Evolutionary conservation across 2,797 vertebrate species (phyloP), one percentile per base, ranked within the genome.

Genomic region (Spondyliosoma cantharus): DNA sequence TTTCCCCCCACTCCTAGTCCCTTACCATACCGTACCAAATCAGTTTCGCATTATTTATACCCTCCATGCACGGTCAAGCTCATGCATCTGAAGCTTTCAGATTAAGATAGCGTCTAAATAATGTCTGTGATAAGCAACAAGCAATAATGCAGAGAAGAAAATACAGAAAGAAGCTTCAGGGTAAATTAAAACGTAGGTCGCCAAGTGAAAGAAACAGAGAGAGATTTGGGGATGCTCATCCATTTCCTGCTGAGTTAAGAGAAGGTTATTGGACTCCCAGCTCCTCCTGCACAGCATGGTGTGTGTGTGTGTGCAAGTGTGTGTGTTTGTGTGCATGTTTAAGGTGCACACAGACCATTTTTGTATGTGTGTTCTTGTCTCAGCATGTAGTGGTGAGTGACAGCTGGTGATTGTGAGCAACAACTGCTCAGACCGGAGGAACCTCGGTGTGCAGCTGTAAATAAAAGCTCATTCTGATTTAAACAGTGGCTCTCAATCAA

Each of bases 401-500:
- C 92, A 93, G 89, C 88, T 91, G 90, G 88, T 92, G 91, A 91
- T 91, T 91, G 90, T 86, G 58, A 86, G 86, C 79, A 82, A 72
- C 83, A 84, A 86, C 89, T 81, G 78, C 67, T 90, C 72, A 50
- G 85, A 82, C 75, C 54, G 29, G 69, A 79, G 84, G 72, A 86
- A 66, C 81, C 91, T 87, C 64, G 17, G 73, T 43, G 89, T 89
- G 88, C 84, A 62, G 86, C 82, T 76, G 85, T 87, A 88, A 91
- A 85, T 88, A 90, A 93, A 87, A 75, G 73, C 84, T 81, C 49
- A 52, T 84, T 89, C 76, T 83, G 86, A 91, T 91, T 91, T 88
- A 81, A 90, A 76, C 85, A 66, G 74, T 20, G 15, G 85, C 70
- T 65, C 48, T 71, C 13, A 20, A 66, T 64, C 63, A 69, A 53